These are phyloP conservation scores for Pecten maximus DNA, from an alignment of 2,888 invertebrate genomes.

Conservation along the genomic window DNA sequence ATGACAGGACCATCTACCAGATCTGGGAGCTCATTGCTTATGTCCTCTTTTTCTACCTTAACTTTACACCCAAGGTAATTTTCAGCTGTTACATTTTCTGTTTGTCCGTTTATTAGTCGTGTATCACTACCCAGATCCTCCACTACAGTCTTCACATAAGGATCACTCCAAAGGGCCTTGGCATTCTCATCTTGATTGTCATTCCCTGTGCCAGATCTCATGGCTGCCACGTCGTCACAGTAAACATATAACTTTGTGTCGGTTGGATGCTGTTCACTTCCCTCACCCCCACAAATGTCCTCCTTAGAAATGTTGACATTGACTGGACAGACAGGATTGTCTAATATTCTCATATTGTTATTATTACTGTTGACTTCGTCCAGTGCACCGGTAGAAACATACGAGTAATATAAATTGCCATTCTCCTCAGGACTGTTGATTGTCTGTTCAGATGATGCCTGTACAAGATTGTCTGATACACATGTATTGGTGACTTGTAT, in stretches of 20 bases:
- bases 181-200: neutral
- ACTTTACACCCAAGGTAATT: neutral
- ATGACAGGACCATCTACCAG: neutral
- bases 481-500: neutral
- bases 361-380: neutral
- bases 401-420: neutral
- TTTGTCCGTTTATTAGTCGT: neutral
- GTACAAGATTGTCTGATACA: neutral
- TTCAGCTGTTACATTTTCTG: neutral
- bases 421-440: neutral
- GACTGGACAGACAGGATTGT: neutral
- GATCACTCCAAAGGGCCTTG: neutral
- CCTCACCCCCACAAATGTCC: neutral
- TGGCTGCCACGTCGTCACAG: neutral
- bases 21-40: neutral
- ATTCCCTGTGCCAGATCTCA: neutral
- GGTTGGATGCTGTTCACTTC: neutral
- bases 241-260: neutral
- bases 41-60: neutral
- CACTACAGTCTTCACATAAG: neutral
- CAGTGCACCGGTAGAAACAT: neutral
- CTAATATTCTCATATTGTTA: neutral
- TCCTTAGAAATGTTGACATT: neutral
- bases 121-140: neutral
- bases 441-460: neutral